Conservation (phyloP, 2,797 vertebrate species). For the Sebastes cheni region DNA sequence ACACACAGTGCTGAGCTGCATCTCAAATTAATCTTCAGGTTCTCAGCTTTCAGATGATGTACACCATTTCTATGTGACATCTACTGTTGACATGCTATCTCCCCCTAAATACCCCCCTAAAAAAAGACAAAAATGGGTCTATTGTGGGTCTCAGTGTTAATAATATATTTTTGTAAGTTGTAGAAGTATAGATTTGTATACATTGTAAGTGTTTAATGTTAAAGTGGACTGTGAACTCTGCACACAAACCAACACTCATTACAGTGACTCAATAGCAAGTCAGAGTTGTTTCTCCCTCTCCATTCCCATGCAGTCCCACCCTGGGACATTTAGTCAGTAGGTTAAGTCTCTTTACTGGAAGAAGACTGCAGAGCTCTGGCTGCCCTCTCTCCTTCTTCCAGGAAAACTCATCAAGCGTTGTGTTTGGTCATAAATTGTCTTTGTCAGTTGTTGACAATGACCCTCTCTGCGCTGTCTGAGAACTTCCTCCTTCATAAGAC, state of each 20-base stretch:
- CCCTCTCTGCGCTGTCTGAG: neutral
- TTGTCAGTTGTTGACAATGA: conserved; percentile 1
- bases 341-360: conserved; percentile 26
- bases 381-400: conserved; percentile 21
- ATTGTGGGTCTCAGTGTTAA: too few species aligned
- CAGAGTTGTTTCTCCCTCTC: neutral
- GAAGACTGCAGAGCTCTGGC: conserved; percentile 2
- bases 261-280: neutral
- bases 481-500: neutral
- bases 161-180: too few species aligned
- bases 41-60: too few species aligned
- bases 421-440: neutral
- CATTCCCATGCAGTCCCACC: neutral
- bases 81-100: too few species aligned
- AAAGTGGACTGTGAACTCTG: neutral
- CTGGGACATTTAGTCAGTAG: neutral
- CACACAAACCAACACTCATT: neutral
- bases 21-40: too few species aligned
- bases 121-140: too few species aligned
- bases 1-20: too few species aligned
- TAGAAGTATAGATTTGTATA: too few species aligned
- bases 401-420: neutral
- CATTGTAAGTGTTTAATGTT: too few species aligned
- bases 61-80: too few species aligned
- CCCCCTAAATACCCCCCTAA: too few species aligned